These are phyloP conservation scores for Bombus waltoni DNA, from an alignment of 1,140 invertebrate genomes.

Conservation along the genomic window DNA sequence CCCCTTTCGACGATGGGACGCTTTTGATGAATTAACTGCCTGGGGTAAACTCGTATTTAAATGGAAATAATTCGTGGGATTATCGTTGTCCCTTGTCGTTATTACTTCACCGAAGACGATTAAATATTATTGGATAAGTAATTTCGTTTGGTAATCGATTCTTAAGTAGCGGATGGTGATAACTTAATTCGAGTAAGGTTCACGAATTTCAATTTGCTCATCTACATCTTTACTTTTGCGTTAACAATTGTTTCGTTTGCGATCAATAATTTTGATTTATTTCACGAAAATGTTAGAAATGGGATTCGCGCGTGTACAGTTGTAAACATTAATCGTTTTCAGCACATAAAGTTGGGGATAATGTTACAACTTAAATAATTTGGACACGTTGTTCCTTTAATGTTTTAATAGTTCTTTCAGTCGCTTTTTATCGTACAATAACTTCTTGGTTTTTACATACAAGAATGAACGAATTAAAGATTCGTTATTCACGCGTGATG, in stretches of 20 bases:
- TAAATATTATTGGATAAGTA: neutral
- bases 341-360: neutral
- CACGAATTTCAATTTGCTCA: neutral
- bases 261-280: neutral
- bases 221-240: neutral
- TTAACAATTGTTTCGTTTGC: neutral
- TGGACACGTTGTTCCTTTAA: neutral
- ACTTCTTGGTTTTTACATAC: neutral
- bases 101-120: slow-evolving; percentile 7
- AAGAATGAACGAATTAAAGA: neutral
- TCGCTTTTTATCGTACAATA: neutral
- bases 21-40: slow-evolving; percentile 22
- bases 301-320: too few relatives aligned
- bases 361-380: neutral
- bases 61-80: slow-evolving; percentile 8
- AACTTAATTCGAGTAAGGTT: neutral
- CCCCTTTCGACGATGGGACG: neutral
- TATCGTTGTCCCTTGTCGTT: neutral
- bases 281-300: neutral
- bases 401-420: neutral
- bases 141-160: slow-evolving; percentile 13
- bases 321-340: neutral
- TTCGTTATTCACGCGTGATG: neutral
- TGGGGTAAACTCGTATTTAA: slow-evolving; percentile 19
- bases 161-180: neutral